Evolutionary conservation across 1,140 invertebrate genomes (phyloP), one percentile per base, ranked within the genome.

Genomic region (Diprion similis): DNA sequence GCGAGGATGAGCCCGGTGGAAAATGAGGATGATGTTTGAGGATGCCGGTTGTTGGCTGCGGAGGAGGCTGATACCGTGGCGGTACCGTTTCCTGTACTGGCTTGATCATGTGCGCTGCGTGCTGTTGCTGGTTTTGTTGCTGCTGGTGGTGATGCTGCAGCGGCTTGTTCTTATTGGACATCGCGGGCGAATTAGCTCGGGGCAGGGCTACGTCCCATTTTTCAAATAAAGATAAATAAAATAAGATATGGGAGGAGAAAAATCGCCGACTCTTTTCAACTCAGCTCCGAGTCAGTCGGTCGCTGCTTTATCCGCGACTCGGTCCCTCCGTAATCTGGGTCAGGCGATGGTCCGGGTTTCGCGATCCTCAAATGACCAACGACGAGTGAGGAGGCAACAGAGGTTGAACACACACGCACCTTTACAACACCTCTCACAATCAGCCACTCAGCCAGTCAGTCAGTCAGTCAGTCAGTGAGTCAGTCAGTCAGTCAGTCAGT

Each of bases 21-120:
- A 79, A 81, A 45, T 80, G 75, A 11, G 82, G 83, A 77, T 87
- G 84, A 77, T 90, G 87, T 76, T 92, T 92, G 7, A 91, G 82
- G 70, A 91, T 91, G 9, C 90, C 89, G 47, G 85, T 83, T 73
- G 80, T 86, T 2, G 90, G 91, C 69, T 91, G 89, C 7, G 92
- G 92, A 19, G 92, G 92, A 64, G 91, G 91, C 78, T 92, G 91
- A 78, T 92, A 92, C n/a, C 91, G 87, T 45, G 92, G 92, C 65
- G 91, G 91, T 76, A 90, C 81, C 72, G 79, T 48, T 46, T 81
- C 80, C 8, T 84, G 85, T 71, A 82, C 79, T 75, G 79, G 71
- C 73, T 84, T 85, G 51, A 82, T 80, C 75, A 80, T 79, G 78
- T 82, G 83, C 78, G 74, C 48, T 46, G 79, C 46, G n/a, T 79